phyloP scores from a whole-genome alignment of 1,140 invertebrate genomes.

The Gyrodactylus salaris region DNA sequence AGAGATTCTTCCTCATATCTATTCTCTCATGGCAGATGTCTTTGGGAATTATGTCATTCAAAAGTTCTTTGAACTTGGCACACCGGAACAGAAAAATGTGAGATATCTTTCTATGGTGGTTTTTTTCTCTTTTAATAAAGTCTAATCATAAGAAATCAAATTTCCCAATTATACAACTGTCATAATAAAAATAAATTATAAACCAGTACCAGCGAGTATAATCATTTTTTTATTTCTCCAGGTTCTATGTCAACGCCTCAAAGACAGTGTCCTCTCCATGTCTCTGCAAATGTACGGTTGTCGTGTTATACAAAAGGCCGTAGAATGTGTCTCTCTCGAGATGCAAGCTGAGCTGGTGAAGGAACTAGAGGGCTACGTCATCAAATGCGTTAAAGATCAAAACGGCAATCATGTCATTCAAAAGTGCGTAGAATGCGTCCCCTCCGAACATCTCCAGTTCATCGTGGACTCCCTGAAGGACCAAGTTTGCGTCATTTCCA shows the following conservation, averaged over 20 bases:
- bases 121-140: too few relatives aligned
- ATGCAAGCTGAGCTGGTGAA: constrained; percentile 88
- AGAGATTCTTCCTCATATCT: constrained; percentile 29
- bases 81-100: constrained; percentile 73
- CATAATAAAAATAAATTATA: too few relatives aligned
- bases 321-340: constrained; percentile 81
- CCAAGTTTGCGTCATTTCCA: constrained; percentile 61
- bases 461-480: constrained; percentile 87
- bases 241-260: constrained; percentile 1
- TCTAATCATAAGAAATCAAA: too few relatives aligned
- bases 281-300: constrained; percentile 99
- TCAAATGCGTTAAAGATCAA: constrained; percentile 98
- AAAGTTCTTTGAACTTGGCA: constrained; percentile 98
- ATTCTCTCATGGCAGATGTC: constrained; percentile 80
- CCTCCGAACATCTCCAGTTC: constrained; percentile 69
- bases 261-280: constrained; percentile 43
- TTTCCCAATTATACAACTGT: too few relatives aligned
- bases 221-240: background rate
- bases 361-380: constrained; percentile 73
- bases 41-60: constrained; percentile 99
- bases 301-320: constrained; percentile 87
- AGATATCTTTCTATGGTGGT: too few relatives aligned
- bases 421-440: constrained; percentile 95
- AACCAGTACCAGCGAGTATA: too few relatives aligned
- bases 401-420: constrained; percentile 78